phyloP scores from a whole-genome alignment of 2,113 vertebrate genomes.

The Vombatus ursinus region DNA sequence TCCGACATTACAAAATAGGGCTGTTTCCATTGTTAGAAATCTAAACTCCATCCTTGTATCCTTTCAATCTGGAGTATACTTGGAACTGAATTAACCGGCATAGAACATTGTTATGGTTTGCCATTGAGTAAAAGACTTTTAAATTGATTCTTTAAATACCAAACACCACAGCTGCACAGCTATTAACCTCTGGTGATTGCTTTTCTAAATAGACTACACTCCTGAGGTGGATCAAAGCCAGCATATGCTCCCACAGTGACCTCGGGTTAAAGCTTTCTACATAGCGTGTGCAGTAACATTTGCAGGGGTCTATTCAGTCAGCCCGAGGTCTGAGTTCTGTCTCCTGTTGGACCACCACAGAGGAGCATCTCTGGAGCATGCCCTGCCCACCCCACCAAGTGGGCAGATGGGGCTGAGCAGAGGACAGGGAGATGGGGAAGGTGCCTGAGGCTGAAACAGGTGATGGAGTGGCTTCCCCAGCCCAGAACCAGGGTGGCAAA shows the following conservation, averaged over 20 bases:
- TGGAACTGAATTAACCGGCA: constrained; percentile 46
- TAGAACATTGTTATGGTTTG: constrained; percentile 50
- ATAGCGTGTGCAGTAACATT: constrained; percentile 48
- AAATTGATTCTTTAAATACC: constrained; percentile 76
- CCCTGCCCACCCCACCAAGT: background rate
- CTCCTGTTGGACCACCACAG: too few relatives aligned
- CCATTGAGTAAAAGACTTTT: constrained; percentile 53
- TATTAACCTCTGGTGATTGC: constrained; percentile 64
- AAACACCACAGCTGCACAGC: constrained; percentile 48
- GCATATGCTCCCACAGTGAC: constrained; percentile 12
- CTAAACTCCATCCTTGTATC: background rate
- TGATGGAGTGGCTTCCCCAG: background rate
- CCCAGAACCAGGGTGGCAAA: background rate
- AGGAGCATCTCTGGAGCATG: background rate
- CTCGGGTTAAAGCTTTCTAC: constrained; percentile 5
- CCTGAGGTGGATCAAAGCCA: constrained; percentile 55
- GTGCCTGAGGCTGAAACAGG: background rate
- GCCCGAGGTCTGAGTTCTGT: background rate
- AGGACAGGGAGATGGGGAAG: background rate
- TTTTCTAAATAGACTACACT: constrained; percentile 65
- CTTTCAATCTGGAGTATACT: constrained; percentile 41
- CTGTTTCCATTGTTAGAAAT: background rate
- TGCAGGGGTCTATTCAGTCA: constrained; percentile 32
- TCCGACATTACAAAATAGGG: constrained; percentile 11
- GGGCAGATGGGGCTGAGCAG: background rate